Evolutionary conservation across 2,113 vertebrate species (phyloP).

Genomic region (Psittacula cyanocephala): DNA sequence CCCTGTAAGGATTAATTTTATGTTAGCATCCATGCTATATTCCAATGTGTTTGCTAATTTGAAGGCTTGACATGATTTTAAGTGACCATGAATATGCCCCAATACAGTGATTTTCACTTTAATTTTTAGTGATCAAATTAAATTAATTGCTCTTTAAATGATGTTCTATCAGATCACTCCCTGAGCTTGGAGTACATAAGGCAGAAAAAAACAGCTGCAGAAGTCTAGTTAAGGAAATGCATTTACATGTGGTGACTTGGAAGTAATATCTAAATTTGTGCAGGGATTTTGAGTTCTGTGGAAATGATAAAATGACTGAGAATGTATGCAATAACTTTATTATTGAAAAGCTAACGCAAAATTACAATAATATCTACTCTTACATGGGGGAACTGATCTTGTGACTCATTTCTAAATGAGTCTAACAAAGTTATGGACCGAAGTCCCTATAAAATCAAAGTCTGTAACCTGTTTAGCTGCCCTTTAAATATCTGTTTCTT

Average conservation of each 20-base stretch:
- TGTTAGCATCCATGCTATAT: slow-evolving; percentile 53
- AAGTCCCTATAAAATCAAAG: neutral
- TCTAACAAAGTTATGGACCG: neutral
- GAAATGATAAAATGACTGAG: neutral
- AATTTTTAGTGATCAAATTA: slow-evolving; percentile 30
- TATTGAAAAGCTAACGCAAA: neutral
- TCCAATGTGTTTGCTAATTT: slow-evolving; percentile 68
- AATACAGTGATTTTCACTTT: slow-evolving; percentile 41
- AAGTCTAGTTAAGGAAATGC: neutral
- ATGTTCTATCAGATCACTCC: neutral
- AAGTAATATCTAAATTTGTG: neutral
- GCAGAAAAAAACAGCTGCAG: neutral
- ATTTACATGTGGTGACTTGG: neutral
- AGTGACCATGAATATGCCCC: slow-evolving; percentile 45
- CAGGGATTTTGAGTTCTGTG: neutral
- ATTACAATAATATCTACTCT: neutral
- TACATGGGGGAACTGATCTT: neutral
- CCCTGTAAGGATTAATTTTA: slow-evolving; percentile 68
- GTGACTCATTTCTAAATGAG: neutral
- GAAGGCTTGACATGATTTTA: slow-evolving; percentile 55
- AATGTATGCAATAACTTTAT: neutral
- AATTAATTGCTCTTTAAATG: slow-evolving; percentile 17
- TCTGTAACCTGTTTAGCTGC: neutral
- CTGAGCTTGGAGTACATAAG: neutral
- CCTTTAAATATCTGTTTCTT: neutral